phyloP scores from a whole-genome alignment of 2,888 invertebrate species.

The Erebia ligea region DNA sequence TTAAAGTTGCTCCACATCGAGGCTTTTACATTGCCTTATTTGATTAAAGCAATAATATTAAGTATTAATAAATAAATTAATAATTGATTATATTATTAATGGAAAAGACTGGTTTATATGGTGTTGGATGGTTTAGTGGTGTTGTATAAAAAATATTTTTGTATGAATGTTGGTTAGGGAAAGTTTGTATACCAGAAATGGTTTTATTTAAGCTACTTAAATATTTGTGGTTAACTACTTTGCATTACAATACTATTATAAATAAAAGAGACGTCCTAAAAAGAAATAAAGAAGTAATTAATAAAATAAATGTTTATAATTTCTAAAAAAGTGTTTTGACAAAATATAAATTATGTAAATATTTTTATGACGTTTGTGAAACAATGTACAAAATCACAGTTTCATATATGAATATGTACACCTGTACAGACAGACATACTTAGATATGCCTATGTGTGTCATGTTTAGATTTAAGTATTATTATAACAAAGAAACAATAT shows the following conservation, averaged over 20 bases:
- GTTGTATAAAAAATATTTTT: slow-evolving; percentile 18
- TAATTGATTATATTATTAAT: slow-evolving; percentile 7
- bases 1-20: slow-evolving; percentile 15
- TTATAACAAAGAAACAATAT: not conserved
- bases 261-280: too few species aligned
- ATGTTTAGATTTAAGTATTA: slow-evolving; percentile 2
- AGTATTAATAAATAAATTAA: slow-evolving; percentile 18
- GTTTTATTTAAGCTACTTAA: not conserved
- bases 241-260: too few species aligned
- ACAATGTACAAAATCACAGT: slow-evolving; percentile 6
- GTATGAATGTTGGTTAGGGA: slow-evolving; percentile 14
- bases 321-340: not conserved
- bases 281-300: too few species aligned
- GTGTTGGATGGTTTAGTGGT: slow-evolving; percentile 20
- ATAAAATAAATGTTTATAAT: too few species aligned
- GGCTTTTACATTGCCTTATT: slow-evolving; percentile 30
- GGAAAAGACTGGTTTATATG: slow-evolving; percentile 37
- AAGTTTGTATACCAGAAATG: not conserved
- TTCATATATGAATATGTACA: not conserved
- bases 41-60: slow-evolving; percentile 35
- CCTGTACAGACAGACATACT: not conserved
- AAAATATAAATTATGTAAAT: slow-evolving; percentile 14
- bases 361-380: slow-evolving; percentile 10
- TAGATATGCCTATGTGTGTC: not conserved
- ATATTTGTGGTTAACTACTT: too few species aligned